Percentiles rank a stretch among this genome's conserved stretches.
These are phyloP conservation scores for Odontophorus gujanensis DNA, from an alignment of 2,113 vertebrate genomes.

Conservation along the genomic window DNA sequence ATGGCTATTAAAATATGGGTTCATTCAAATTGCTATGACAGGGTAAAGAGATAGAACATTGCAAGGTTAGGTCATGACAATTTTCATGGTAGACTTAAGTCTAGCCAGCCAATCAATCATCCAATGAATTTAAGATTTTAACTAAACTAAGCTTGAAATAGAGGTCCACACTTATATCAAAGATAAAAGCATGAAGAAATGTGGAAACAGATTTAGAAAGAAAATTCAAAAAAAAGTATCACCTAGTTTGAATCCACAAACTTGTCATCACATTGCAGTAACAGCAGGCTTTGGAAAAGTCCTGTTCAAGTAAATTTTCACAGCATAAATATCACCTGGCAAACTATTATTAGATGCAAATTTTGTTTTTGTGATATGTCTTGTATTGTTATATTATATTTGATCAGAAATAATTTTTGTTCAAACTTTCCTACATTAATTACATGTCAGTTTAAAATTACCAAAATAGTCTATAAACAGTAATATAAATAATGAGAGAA, in stretches of 20 bases:
- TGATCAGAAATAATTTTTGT: background rate
- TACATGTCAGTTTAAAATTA: background rate
- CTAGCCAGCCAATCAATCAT: conserved; percentile 30
- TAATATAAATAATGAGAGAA: background rate
- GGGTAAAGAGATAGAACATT: background rate
- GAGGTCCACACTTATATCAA: background rate
- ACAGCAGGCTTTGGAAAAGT: background rate
- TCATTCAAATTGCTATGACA: conserved; percentile 22
- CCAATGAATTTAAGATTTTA: conserved; percentile 20
- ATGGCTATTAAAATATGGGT: conserved; percentile 7
- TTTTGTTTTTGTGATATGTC: background rate
- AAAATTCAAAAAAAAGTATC: background rate
- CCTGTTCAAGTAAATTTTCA: background rate
- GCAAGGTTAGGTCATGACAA: conserved; percentile 2
- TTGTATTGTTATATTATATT: background rate
- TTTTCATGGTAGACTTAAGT: conserved; percentile 16
- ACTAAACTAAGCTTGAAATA: conserved; percentile 50
- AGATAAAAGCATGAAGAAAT: background rate
- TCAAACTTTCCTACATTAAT: background rate
- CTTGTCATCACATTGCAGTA: background rate
- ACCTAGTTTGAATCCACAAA: background rate
- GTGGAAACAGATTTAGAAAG: background rate
- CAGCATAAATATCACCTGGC: background rate
- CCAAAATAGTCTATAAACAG: background rate
- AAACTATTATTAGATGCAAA: background rate